These are phyloP conservation scores for Apamea epomidion DNA, from an alignment of 2,888 invertebrate genomes.

Conservation along the genomic window DNA sequence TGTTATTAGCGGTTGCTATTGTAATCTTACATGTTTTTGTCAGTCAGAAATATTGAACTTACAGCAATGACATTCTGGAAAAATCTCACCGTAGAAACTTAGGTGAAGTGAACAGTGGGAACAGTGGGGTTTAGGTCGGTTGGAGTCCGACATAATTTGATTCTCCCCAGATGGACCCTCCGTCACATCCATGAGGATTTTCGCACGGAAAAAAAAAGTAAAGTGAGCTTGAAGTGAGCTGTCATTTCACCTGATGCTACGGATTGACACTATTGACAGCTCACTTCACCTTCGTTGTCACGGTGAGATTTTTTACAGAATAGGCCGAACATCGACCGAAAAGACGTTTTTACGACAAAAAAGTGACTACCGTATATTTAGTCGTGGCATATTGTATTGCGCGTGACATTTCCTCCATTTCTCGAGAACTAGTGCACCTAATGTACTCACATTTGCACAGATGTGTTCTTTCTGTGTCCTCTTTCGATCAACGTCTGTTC, in stretches of 20 bases:
- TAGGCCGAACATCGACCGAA: neutral
- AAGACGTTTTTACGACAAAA: neutral
- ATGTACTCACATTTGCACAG: conserved; percentile 46
- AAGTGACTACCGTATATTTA: conserved; percentile 27
- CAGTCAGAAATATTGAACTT: neutral
- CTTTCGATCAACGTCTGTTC: conserved; percentile 4
- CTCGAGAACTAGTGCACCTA: conserved; percentile 22
- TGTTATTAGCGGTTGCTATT: neutral
- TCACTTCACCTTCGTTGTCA: neutral
- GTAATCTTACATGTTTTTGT: neutral
- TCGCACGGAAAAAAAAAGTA: too few species aligned
- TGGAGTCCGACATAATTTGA: neutral
- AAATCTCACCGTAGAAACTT: neutral
- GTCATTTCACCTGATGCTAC: too few species aligned
- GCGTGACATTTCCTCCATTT: conserved; percentile 23
- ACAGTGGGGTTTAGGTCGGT: neutral
- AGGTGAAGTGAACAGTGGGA: neutral
- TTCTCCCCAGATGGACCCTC: neutral
- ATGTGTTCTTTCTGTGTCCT: conserved; percentile 32
- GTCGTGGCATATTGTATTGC: conserved; percentile 24
- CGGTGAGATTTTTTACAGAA: neutral
- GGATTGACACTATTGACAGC: neutral
- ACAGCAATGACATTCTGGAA: neutral
- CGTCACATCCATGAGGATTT: neutral
- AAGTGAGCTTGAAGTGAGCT: too few species aligned